A percentile compares a stretch with the other conserved stretches of the same genome.
phyloP scores from a whole-genome alignment of 2,113 vertebrate genomes.

The Cyprinus carpio region DNA sequence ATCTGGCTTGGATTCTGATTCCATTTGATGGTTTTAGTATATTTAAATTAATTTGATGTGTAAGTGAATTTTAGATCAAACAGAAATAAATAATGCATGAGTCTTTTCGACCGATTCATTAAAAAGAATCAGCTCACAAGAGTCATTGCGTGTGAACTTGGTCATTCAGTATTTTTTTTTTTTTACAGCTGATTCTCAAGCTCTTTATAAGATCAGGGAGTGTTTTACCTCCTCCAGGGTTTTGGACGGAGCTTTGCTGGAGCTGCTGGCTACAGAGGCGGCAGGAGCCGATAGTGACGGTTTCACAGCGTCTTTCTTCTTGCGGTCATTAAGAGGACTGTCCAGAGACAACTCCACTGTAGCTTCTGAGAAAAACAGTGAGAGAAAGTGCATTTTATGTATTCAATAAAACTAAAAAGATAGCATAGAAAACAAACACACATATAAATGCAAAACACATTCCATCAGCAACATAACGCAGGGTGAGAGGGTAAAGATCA shows the following conservation, averaged over 20 bases:
- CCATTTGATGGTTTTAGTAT: not conserved
- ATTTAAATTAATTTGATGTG: not conserved
- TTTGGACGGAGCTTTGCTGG: constrained; percentile 71
- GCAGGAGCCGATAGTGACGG: constrained; percentile 67
- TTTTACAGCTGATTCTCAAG: not conserved
- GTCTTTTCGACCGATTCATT: not conserved
- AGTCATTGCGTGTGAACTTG: not conserved
- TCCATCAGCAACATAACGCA: not conserved
- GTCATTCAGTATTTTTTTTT: not conserved
- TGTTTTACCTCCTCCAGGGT: constrained; percentile 84
- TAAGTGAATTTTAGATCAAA: not conserved
- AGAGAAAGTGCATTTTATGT: not conserved
- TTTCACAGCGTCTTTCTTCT: constrained; percentile 77
- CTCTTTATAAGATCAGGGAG: not conserved
- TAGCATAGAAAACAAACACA: not conserved
- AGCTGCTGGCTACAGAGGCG: constrained; percentile 69
- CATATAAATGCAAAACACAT: not conserved
- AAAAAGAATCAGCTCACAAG: not conserved
- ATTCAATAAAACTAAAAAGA: not conserved
- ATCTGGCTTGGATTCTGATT: not conserved
- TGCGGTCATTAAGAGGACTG: constrained; percentile 81
- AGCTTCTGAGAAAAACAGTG: constrained; percentile 80
- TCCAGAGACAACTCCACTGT: constrained; percentile 93
- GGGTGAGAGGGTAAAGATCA: not conserved
- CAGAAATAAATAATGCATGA: not conserved